Evolutionary conservation across 2,113 vertebrate species (phyloP), one percentile per base, ranked within the genome.

Genomic region (Sinocyclocheilus grahami): DNA sequence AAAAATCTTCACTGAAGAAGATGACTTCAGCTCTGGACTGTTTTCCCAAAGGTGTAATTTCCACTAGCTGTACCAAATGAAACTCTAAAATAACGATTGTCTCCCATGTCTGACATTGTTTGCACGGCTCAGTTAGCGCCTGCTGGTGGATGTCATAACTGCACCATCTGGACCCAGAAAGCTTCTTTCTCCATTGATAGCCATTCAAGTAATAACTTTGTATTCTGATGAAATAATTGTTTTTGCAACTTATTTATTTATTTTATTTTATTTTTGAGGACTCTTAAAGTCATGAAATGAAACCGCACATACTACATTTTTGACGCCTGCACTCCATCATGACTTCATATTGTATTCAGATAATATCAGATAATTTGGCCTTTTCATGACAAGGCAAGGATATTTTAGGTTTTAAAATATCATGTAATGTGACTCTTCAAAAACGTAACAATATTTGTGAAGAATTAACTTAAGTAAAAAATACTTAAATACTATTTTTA

Each of bases 61-160:
- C 48, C 48, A 55, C 46, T 55, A 22, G 42, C 22, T 5, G 48
- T 78, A 30, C 24, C 46, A 55, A 78, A 48, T 46, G 42, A 48
- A 75, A 75, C 11, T 24, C 11, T 75, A 13, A 48, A 48, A 75
- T 16, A 75, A 46, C 24, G 42, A 24, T 48, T 14, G 5, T 75
- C 72, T 75, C 42, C 24, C 27, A 18, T 20, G n/a, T 78, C 48
- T 33, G 13, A 33, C 24, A 20, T 12, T 1, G 12, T 46, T 48
- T 46, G 42, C 22, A 42, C 12, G 72, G 22, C 22, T 13, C 39
- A 5, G 51, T 55, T 20, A 75, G 72, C 48, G 4, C 48, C 76
- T 78, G 24, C 76, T 55, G 76, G 48, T 78, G 20, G 24, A 78
- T 55, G 6, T 55, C 48, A 53, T 33, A 53, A 55, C 76, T 78